Percentiles rank a stretch among this genome's conserved stretches.
phyloP scores from a whole-genome alignment of 2,797 vertebrate genomes.

The Pseudopleuronectes americanus region DNA sequence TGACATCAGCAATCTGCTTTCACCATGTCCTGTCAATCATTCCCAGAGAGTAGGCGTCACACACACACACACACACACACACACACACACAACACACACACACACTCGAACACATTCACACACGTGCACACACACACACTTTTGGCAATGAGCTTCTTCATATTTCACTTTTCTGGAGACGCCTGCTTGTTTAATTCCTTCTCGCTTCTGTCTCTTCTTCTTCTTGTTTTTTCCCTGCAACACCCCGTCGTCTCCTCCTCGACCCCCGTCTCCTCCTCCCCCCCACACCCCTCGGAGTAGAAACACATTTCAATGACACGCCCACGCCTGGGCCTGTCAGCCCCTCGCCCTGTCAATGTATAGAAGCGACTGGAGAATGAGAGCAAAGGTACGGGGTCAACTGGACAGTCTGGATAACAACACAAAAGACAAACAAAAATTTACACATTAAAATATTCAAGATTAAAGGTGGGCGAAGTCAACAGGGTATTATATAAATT shows the following conservation, averaged over 20 bases:
- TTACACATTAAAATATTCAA: too few species aligned
- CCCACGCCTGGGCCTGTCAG: constrained; percentile 83
- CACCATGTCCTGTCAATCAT: constrained; percentile 73
- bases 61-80: constrained; percentile 9
- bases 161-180: constrained; percentile 72
- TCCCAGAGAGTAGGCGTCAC: constrained; percentile 64
- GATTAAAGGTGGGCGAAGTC: too few species aligned
- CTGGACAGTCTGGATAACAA: too few species aligned
- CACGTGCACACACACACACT: too few species aligned
- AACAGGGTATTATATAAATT: too few species aligned
- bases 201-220: constrained; percentile 27
- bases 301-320: constrained; percentile 84
- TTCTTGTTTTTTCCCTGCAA: constrained; percentile 22
- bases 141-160: constrained; percentile 69
- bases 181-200: constrained; percentile 70
- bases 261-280: neutral
- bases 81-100: too few species aligned
- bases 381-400: too few species aligned
- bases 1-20: constrained; percentile 66
- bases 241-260: neutral
- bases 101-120: too few species aligned
- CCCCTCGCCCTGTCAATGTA: constrained; percentile 82
- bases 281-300: constrained; percentile 60
- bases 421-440: too few species aligned
- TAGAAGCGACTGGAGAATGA: too few species aligned